A percentile compares a stretch with the other conserved stretches of the same genome.
Conservation (phyloP, 2,113 vertebrate species). For the Dolichotis patagonum region DNA sequence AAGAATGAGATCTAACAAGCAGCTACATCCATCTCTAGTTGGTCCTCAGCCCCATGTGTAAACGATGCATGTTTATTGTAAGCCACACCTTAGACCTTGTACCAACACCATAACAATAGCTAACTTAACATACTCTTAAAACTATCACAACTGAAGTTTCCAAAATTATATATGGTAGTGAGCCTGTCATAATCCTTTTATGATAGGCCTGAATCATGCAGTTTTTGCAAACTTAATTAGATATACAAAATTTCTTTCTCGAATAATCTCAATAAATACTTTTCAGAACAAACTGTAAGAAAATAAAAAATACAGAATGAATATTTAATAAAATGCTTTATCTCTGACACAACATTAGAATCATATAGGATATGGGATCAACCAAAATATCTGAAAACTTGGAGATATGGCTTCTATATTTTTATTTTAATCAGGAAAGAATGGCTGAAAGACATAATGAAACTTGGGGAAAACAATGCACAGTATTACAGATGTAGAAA, state of each 20-base stretch:
- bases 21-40: background rate
- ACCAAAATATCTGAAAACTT: background rate
- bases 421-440: background rate
- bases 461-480: background rate
- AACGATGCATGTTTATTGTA: background rate
- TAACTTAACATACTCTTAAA: background rate
- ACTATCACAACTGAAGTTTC: background rate
- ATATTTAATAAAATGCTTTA: background rate
- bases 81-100: background rate
- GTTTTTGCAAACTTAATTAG: background rate
- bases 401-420: background rate
- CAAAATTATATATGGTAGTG: background rate
- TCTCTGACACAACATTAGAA: background rate
- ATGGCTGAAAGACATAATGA: background rate
- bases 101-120: background rate
- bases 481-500: background rate
- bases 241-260: background rate
- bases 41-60: background rate
- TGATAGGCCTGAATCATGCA: background rate
- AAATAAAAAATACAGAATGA: background rate
- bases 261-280: background rate
- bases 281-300: background rate
- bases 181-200: background rate
- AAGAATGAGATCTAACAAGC: background rate
- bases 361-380: background rate